phyloP scores from a whole-genome alignment of 2,888 invertebrate species.

The Eilema griseolum region DNA sequence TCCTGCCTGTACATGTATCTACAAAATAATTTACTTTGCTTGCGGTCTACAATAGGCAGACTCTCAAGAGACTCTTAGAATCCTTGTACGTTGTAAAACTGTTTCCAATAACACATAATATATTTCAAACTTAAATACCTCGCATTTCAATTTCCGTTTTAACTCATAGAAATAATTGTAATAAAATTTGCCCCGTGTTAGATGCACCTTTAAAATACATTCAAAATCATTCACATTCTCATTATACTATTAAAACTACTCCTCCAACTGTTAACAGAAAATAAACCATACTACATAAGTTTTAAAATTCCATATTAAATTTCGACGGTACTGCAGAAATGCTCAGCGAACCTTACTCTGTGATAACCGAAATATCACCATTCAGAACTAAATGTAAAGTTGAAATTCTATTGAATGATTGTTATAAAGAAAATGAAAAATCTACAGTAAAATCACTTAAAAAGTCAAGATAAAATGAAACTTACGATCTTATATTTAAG shows the following conservation, averaged over 20 bases:
- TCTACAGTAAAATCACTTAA: constrained; percentile 32
- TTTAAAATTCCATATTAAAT: constrained; percentile 30
- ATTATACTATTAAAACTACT: constrained; percentile 72
- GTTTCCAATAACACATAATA: neutral
- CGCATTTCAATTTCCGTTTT: neutral
- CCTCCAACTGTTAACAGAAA: constrained; percentile 29
- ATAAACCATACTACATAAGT: constrained; percentile 24
- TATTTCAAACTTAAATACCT: neutral
- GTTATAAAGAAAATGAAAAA: constrained; percentile 39
- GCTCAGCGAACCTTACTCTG: constrained; percentile 11
- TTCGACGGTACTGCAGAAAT: constrained; percentile 7
- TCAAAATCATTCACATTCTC: constrained; percentile 65
- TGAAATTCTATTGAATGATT: constrained; percentile 45
- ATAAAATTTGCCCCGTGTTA: constrained; percentile 18
- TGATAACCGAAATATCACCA: constrained; percentile 42
- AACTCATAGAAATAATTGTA: constrained; percentile 25
- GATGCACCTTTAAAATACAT: constrained; percentile 42
- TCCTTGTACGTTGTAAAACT: neutral
- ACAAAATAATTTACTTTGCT: neutral
- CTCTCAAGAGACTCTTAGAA: neutral
- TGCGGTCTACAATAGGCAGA: neutral
- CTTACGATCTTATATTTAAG: constrained; percentile 30
- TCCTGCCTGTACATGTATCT: no score
- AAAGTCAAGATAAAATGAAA: constrained; percentile 28
- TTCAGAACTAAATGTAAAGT: constrained; percentile 41